phyloP scores from a whole-genome alignment of 2,113 vertebrate species.

The Anoura caudifer region DNA sequence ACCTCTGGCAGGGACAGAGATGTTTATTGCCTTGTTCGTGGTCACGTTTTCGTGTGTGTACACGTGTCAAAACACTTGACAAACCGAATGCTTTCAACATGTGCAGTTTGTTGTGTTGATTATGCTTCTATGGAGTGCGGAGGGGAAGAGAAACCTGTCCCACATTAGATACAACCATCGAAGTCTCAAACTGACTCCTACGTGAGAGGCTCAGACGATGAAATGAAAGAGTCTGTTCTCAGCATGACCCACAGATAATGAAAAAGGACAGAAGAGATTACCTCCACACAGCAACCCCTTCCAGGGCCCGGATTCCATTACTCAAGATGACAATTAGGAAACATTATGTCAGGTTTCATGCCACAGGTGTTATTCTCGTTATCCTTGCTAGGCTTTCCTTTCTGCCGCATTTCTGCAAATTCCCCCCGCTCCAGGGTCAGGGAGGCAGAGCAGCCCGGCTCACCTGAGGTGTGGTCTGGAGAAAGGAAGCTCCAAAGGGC shows the following conservation, averaged over 20 bases:
- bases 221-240: background rate
- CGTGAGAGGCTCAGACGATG: background rate
- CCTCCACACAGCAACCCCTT: background rate
- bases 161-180: background rate
- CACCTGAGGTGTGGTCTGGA: slow-evolving; percentile 51
- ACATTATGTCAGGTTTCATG: background rate
- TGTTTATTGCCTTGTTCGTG: background rate
- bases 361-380: rapidly evolving
- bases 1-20: background rate
- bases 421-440: too few species aligned
- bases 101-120: background rate
- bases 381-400: background rate
- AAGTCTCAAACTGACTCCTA: background rate
- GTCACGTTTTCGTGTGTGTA: background rate
- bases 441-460: background rate
- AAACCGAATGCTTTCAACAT: background rate
- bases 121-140: background rate
- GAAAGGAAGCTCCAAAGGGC: background rate
- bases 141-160: background rate
- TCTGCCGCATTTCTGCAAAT: background rate
- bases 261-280: background rate
- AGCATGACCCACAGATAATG: background rate
- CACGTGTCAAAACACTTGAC: background rate
- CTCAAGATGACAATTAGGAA: background rate
- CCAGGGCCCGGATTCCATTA: background rate